A percentile compares a stretch with the other conserved stretches of the same genome.
Conservation (phyloP, 2,888 invertebrate species). For the Dolichopus griseipennis region DNA sequence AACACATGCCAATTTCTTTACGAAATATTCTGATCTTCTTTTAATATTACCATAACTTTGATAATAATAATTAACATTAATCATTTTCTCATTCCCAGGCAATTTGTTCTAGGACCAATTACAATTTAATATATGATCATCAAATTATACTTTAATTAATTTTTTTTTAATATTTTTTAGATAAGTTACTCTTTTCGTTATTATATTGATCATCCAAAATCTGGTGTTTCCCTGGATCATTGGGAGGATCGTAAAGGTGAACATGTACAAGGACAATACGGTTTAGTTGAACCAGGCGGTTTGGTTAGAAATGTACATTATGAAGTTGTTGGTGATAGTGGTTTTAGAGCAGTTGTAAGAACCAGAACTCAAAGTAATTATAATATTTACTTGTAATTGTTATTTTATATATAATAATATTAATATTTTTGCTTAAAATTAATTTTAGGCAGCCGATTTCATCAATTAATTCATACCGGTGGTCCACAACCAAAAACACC, state of each 20-base stretch:
- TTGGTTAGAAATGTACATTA: constrained; percentile 35
- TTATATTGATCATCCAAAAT: constrained; percentile 33
- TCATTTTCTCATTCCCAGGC: too few species aligned
- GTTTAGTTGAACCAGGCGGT: constrained; percentile 36
- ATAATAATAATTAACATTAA: too few species aligned
- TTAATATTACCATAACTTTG: too few species aligned
- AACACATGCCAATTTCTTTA: too few species aligned
- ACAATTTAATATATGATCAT: too few species aligned
- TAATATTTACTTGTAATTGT: background rate
- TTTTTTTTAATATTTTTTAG: constrained; percentile 23
- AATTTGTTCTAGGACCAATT: too few species aligned
- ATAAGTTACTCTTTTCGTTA: constrained; percentile 34
- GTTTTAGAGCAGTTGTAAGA: constrained; percentile 33
- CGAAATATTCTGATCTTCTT: too few species aligned
- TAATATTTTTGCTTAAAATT: background rate
- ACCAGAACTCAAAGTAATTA: constrained; percentile 30
- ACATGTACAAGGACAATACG: constrained; percentile 33
- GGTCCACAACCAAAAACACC: constrained; percentile 29
- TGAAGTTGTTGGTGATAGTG: constrained; percentile 32
- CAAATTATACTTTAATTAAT: too few species aligned
- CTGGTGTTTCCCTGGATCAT: constrained; percentile 35
- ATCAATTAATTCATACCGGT: constrained; percentile 28
- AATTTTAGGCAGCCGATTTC: constrained; percentile 29
- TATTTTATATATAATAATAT: background rate
- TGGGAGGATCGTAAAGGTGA: constrained; percentile 34